Conservation (phyloP, 2,113 vertebrate genomes). For the Tautogolabrus adspersus region DNA sequence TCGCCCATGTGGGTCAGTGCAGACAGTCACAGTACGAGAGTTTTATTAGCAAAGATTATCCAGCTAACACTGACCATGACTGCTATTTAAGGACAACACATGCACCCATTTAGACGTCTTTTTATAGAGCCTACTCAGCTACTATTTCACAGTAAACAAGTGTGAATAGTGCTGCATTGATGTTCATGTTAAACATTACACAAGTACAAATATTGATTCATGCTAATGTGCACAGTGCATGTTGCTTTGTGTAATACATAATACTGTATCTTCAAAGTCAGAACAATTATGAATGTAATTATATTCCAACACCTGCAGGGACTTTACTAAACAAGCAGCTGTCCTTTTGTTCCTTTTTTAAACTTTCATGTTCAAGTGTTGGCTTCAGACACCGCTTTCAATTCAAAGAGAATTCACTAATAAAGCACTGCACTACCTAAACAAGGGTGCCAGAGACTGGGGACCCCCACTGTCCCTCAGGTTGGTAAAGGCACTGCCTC, state of each 20-base stretch:
- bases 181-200: background rate
- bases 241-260: background rate
- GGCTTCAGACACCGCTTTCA: no score
- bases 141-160: background rate
- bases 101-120: background rate
- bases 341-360: background rate
- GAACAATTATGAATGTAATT: no score
- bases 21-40: background rate
- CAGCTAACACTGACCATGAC: background rate
- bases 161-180: background rate
- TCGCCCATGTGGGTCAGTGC: constrained; percentile 30
- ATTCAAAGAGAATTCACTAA: no score
- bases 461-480: no score
- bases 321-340: background rate
- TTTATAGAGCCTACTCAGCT: no score
- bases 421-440: no score
- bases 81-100: background rate
- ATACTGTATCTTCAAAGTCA: background rate
- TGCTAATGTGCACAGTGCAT: background rate
- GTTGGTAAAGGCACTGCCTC: no score
- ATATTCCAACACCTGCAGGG: background rate
- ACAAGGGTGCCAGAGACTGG: no score
- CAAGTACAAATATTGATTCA: background rate
- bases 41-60: background rate
- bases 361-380: background rate